A percentile compares a stretch with the other conserved stretches of the same genome.
These are phyloP conservation scores for Spizaetus ornatus DNA, from an alignment of 2,113 vertebrate species.

Conservation along the genomic window DNA sequence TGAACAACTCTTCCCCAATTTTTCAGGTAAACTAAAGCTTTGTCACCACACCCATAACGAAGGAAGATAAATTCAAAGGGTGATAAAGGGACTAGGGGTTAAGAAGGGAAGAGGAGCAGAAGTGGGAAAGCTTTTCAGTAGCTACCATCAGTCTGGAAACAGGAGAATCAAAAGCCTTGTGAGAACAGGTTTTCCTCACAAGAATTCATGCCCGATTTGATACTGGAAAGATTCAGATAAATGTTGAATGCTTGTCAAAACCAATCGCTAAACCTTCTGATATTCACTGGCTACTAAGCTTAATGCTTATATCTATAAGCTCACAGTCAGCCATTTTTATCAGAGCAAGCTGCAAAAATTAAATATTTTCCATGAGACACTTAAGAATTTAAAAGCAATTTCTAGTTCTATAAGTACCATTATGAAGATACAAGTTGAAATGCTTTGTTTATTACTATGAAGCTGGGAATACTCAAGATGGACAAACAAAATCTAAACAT, in stretches of 20 bases:
- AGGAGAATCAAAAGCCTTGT: slow-evolving; percentile 25
- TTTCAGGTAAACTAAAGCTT: neutral
- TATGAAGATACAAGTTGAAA: neutral
- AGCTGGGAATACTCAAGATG: neutral
- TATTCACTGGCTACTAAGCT: slow-evolving; percentile 42
- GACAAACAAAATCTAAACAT: neutral
- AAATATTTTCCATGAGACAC: neutral
- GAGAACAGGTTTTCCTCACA: slow-evolving; percentile 48
- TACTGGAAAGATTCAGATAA: slow-evolving; percentile 51
- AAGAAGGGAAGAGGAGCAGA: neutral
- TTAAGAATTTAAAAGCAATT: neutral
- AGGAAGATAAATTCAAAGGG: neutral
- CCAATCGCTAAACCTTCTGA: slow-evolving; percentile 51
- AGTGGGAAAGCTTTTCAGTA: neutral
- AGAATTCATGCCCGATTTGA: slow-evolving; percentile 54
- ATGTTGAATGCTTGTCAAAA: slow-evolving; percentile 68
- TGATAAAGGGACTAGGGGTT: neutral
- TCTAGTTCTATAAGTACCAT: neutral
- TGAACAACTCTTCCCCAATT: neutral
- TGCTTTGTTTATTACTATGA: neutral
- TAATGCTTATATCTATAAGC: slow-evolving; percentile 46
- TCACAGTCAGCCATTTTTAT: slow-evolving; percentile 43
- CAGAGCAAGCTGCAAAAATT: neutral
- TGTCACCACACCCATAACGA: neutral
- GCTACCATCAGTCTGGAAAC: neutral